These are phyloP conservation scores for Trachelus troglodyta DNA, from an alignment of 2,888 invertebrate genomes.

Conservation along the genomic window DNA sequence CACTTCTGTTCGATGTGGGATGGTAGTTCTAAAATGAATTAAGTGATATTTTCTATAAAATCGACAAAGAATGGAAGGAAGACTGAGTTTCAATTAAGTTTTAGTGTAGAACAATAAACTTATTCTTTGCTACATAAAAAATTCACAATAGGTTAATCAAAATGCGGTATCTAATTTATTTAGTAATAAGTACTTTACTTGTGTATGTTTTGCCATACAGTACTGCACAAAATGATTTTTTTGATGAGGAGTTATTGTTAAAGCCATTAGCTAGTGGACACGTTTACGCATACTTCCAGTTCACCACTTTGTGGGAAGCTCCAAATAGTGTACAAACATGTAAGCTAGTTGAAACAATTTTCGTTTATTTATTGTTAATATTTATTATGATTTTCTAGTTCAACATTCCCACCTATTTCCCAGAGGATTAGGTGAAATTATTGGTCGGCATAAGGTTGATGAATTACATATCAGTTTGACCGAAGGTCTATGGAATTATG, in stretches of 20 bases:
- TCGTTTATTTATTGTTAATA: neutral
- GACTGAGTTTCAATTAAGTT: neutral
- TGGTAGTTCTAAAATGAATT: neutral
- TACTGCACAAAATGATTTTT: conserved; percentile 72
- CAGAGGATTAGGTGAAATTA: conserved; percentile 87
- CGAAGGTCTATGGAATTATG: conserved; percentile 93
- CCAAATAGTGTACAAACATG: conserved; percentile 47
- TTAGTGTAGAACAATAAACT: neutral
- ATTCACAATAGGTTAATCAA: neutral
- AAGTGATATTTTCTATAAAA: neutral
- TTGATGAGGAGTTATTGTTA: conserved; percentile 88
- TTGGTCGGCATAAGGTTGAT: conserved; percentile 84
- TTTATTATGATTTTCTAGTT: conserved; percentile 67
- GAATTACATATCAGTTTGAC: conserved; percentile 93
- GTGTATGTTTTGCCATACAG: conserved; percentile 20
- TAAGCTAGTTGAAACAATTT: conserved; percentile 33
- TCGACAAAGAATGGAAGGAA: neutral
- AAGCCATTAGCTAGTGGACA: conserved; percentile 87
- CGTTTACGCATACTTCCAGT: conserved; percentile 92
- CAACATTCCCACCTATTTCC: conserved; percentile 90
- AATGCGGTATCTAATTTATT: neutral
- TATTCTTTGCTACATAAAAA: neutral
- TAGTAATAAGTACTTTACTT: neutral
- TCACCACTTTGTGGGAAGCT: conserved; percentile 81
- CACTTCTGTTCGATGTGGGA: too few species aligned